These are phyloP conservation scores for Schizothorax lantsangensis DNA, from an alignment of 2,797 vertebrate species.

Conservation along the genomic window DNA sequence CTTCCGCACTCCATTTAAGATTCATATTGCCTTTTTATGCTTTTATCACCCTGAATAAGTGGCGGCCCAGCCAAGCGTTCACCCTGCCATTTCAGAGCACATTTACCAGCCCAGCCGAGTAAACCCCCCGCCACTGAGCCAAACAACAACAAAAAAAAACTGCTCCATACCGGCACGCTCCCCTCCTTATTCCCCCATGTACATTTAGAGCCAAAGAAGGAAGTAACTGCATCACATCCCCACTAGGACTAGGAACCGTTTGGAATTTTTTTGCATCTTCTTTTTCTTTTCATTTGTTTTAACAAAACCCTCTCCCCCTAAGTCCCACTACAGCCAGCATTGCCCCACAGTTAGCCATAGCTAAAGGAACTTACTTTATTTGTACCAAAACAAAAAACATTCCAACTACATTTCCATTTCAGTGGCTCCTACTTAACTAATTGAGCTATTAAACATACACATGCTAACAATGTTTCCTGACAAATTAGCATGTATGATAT, in stretches of 20 bases:
- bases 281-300: neutral
- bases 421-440: neutral
- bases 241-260: constrained; percentile 28
- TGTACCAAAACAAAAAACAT: neutral
- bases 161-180: neutral
- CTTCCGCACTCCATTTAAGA: constrained; percentile 77
- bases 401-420: neutral
- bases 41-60: constrained; percentile 83
- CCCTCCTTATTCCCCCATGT: constrained; percentile 52
- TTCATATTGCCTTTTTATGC: constrained; percentile 83
- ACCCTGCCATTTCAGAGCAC: constrained; percentile 70
- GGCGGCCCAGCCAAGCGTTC: constrained; percentile 72
- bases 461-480: constrained; percentile 5
- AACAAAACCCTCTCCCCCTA: constrained; percentile 25
- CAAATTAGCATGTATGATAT: constrained; percentile 24
- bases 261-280: constrained; percentile 5
- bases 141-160: constrained; percentile 24
- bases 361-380: neutral
- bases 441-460: constrained; percentile 6
- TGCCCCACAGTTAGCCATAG: neutral
- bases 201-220: constrained; percentile 51
- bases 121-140: constrained; percentile 65
- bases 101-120: constrained; percentile 68
- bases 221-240: constrained; percentile 39
- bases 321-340: constrained; percentile 5